phyloP scores from a whole-genome alignment of 1,140 invertebrate genomes.

The Kradibia gibbosae region DNA sequence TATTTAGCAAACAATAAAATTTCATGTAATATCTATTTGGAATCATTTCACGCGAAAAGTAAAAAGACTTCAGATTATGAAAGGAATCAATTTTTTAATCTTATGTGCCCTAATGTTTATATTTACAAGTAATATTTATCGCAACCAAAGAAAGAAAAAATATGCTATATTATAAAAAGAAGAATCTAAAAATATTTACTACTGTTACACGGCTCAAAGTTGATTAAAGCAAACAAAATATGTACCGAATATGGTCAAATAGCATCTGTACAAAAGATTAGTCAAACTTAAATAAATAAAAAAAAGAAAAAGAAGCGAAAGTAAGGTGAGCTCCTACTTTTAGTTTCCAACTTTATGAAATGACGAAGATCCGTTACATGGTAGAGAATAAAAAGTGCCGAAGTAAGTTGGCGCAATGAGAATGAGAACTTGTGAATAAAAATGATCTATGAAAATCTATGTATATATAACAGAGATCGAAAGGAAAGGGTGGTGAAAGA shows the following conservation, averaged over 20 bases:
- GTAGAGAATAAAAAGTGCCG: conserved; percentile 23
- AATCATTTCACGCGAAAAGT: no score
- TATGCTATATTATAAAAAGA: no score
- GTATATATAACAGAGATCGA: neutral
- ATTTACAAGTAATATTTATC: no score
- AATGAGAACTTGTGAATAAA: conserved; percentile 37
- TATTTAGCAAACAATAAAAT: no score
- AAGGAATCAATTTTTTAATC: no score
- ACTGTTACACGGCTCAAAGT: no score
- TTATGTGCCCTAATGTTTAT: no score
- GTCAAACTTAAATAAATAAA: neutral
- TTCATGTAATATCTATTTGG: no score
- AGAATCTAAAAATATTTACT: no score
- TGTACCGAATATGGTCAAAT: neutral
- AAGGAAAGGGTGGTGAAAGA: neutral
- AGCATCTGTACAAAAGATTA: neutral
- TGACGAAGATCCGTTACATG: conserved; percentile 46
- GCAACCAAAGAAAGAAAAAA: no score
- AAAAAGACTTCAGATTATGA: no score
- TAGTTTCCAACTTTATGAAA: conserved; percentile 40
- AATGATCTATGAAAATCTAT: conserved; percentile 20
- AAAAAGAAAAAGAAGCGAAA: neutral
- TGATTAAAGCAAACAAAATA: conserved; percentile 23
- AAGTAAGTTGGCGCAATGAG: conserved; percentile 27
- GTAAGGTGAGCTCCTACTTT: neutral